These are phyloP conservation scores for Malthinus flaveolus DNA, from an alignment of 2,888 invertebrate genomes.

Conservation along the genomic window DNA sequence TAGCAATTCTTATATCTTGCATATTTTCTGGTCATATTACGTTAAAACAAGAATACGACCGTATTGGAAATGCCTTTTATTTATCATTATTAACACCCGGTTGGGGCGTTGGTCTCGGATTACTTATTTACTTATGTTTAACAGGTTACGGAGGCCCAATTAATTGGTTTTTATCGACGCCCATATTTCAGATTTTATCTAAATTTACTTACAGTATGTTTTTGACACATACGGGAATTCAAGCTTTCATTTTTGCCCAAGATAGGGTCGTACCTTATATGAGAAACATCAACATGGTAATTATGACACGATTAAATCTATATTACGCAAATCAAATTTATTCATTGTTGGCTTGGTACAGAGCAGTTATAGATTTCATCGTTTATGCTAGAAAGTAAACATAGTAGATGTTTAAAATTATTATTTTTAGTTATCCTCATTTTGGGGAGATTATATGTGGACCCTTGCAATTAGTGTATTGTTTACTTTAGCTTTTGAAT, in stretches of 20 bases:
- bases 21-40: neutral
- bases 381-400: no score
- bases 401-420: neutral
- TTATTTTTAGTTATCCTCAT: conserved; percentile 14
- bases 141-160: conserved; percentile 58
- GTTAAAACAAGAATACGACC: neutral
- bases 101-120: conserved; percentile 56
- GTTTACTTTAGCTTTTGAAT: conserved; percentile 7
- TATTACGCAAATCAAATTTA: no score
- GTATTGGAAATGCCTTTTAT: conserved; percentile 40
- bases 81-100: conserved; percentile 52
- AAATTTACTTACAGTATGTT: conserved; percentile 58
- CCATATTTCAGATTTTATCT: conserved; percentile 57
- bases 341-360: no score
- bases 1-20: neutral
- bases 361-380: no score
- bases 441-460: conserved; percentile 17
- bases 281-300: conserved; percentile 41
- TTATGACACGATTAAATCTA: no score
- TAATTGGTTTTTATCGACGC: conserved; percentile 56
- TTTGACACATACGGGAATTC: conserved; percentile 53
- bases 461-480: conserved; percentile 3
- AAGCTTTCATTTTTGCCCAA: conserved; percentile 27
- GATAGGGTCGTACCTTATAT: conserved; percentile 37
- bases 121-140: conserved; percentile 57